These are phyloP conservation scores for Erinaceus europaeus DNA, from an alignment of 2,113 vertebrate genomes.

Conservation along the genomic window DNA sequence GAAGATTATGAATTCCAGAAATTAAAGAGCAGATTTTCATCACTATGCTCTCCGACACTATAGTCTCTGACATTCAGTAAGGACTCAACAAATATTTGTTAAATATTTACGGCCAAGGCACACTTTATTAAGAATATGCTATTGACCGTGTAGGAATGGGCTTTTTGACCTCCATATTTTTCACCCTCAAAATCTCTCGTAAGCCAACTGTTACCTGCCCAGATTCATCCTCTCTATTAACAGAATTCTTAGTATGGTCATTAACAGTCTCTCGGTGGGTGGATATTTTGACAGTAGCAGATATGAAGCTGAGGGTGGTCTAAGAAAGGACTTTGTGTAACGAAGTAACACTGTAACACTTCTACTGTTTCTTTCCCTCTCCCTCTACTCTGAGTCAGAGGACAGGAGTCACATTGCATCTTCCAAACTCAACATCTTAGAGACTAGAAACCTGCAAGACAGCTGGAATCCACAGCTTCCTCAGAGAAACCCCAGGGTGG, in stretches of 20 bases:
- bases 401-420: not conserved
- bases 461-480: conserved; percentile 35
- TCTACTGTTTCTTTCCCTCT: not conserved
- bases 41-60: not conserved
- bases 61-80: not conserved
- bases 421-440: not conserved
- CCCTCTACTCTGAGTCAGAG: not conserved
- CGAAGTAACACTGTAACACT: too few relatives aligned
- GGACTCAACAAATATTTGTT: not conserved
- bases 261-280: not conserved
- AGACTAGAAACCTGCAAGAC: conserved; percentile 9
- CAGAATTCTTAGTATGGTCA: too few relatives aligned
- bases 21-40: not conserved
- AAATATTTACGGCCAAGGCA: not conserved
- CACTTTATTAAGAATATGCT: not conserved
- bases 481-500: not conserved
- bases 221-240: not conserved
- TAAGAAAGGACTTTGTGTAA: not conserved
- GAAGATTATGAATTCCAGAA: not conserved
- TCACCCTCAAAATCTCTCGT: not conserved
- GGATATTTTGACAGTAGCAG: not conserved
- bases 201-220: not conserved
- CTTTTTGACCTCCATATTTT: not conserved
- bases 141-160: not conserved
- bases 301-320: not conserved